Conservation (phyloP, 2,888 invertebrate species). For the Boloria euphrosyne region DNA sequence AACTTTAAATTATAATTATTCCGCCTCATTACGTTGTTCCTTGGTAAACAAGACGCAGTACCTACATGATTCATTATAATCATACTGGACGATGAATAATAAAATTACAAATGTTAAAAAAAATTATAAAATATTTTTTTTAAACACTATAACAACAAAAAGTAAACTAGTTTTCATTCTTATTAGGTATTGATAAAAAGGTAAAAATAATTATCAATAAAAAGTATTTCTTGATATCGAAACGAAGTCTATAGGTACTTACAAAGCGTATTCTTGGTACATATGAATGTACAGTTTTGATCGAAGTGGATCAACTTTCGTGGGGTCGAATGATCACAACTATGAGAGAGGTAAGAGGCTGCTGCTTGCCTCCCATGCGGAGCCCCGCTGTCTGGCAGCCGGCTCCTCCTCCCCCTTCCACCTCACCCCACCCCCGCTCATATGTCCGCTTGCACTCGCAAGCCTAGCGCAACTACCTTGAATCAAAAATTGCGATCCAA, state of each 20-base stretch:
- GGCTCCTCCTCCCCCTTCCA: slow-evolving; percentile 51
- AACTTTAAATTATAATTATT: no score
- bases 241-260: neutral
- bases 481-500: slow-evolving; percentile 41
- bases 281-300: slow-evolving; percentile 34
- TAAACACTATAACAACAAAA: no score
- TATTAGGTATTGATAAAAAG: no score
- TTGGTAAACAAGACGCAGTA: no score
- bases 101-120: no score
- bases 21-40: no score
- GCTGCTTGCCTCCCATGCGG: slow-evolving; percentile 80
- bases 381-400: slow-evolving; percentile 82
- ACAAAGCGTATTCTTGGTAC: neutral
- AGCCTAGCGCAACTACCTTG: slow-evolving; percentile 70
- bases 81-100: no score
- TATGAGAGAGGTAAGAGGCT: slow-evolving; percentile 77
- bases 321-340: slow-evolving; percentile 55
- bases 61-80: no score
- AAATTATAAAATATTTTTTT: no score
- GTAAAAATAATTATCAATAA: no score
- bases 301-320: slow-evolving; percentile 76
- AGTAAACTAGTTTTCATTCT: no score
- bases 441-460: slow-evolving; percentile 48
- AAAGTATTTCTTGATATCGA: no score
- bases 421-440: slow-evolving; percentile 39